Conservation (phyloP, 2,113 vertebrate genomes). For the Chionodraco myersi region DNA sequence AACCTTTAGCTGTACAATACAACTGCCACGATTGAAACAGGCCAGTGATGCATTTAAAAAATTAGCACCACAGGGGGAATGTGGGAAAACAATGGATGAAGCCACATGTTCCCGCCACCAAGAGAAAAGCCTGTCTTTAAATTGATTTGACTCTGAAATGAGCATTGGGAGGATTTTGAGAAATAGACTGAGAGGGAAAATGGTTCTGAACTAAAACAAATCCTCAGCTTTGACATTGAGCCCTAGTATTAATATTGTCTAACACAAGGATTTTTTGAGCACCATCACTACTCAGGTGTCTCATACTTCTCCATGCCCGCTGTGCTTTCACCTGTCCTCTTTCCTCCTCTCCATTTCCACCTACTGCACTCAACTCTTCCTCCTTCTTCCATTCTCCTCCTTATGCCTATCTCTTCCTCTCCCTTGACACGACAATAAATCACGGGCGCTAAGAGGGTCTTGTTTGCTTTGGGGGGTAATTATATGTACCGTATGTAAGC, state of each 20-base stretch:
- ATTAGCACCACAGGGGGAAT: slow-evolving; percentile 24
- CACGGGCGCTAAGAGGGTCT: slow-evolving; percentile 69
- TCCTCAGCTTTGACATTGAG: slow-evolving; percentile 44
- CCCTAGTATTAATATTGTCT: slow-evolving; percentile 38
- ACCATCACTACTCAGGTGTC: background rate
- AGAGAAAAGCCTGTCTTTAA: slow-evolving; percentile 24
- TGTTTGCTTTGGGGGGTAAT: slow-evolving; percentile 81
- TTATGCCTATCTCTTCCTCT: slow-evolving; percentile 49
- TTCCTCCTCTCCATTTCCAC: slow-evolving; percentile 36
- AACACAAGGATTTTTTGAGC: slow-evolving; percentile 31
- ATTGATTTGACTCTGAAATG: slow-evolving; percentile 44
- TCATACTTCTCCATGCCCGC: slow-evolving; percentile 24
- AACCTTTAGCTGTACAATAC: slow-evolving; percentile 58
- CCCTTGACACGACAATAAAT: slow-evolving; percentile 80
- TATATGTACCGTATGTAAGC: slow-evolving; percentile 79
- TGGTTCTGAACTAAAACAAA: background rate
- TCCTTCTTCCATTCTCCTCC: slow-evolving; percentile 1
- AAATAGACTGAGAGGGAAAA: slow-evolving; percentile 31
- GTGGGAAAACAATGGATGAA: slow-evolving; percentile 44
- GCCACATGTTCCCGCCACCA: background rate
- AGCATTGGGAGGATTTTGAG: slow-evolving; percentile 19
- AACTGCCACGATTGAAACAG: slow-evolving; percentile 25
- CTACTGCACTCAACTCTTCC: slow-evolving; percentile 1
- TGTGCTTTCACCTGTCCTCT: slow-evolving; percentile 36
- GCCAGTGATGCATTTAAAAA: slow-evolving; percentile 52